phyloP scores from a whole-genome alignment of 1,140 invertebrate genomes.

The Sinella curviseta region DNA sequence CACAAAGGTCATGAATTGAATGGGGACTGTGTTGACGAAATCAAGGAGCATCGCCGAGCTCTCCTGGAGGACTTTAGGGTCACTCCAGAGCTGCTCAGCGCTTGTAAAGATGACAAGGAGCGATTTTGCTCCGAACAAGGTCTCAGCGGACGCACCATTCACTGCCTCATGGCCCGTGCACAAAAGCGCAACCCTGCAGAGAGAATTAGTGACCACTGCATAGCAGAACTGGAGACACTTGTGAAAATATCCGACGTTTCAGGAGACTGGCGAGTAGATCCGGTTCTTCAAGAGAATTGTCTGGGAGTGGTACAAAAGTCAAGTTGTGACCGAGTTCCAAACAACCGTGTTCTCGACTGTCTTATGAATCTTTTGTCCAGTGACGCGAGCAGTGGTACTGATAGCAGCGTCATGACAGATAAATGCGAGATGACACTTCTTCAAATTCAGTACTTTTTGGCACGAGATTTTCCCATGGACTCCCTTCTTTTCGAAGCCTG shows the following conservation, averaged over 20 bases:
- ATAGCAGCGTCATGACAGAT: constrained; percentile 67
- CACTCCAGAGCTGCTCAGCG: constrained; percentile 85
- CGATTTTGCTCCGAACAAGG: constrained; percentile 70
- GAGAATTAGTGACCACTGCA: constrained; percentile 67
- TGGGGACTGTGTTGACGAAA: constrained; percentile 63
- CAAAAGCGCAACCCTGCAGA: constrained; percentile 61
- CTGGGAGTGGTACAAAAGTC: constrained; percentile 71
- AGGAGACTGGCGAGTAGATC: constrained; percentile 90
- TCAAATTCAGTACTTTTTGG: constrained; percentile 96
- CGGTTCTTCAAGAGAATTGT: constrained; percentile 81
- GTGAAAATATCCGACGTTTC: constrained; percentile 79
- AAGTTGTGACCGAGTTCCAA: constrained; percentile 27
- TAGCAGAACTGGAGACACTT: constrained; percentile 71
- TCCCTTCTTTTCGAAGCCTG: constrained; percentile 84
- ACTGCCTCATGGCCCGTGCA: constrained; percentile 93
- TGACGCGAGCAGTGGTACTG: constrained; percentile 33
- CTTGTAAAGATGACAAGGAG: constrained; percentile 82
- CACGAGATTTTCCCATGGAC: constrained; percentile 91
- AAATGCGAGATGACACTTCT: constrained; percentile 87
- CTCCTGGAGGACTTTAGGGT: constrained; percentile 90
- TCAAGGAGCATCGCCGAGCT: constrained; percentile 84
- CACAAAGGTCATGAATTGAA: constrained; percentile 61
- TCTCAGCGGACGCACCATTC: constrained; percentile 82
- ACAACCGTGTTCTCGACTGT: constrained; percentile 43
- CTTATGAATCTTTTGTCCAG: constrained; percentile 41